Evolutionary conservation across 2,888 invertebrate species (phyloP).

Genomic region (Formica aserva): DNA sequence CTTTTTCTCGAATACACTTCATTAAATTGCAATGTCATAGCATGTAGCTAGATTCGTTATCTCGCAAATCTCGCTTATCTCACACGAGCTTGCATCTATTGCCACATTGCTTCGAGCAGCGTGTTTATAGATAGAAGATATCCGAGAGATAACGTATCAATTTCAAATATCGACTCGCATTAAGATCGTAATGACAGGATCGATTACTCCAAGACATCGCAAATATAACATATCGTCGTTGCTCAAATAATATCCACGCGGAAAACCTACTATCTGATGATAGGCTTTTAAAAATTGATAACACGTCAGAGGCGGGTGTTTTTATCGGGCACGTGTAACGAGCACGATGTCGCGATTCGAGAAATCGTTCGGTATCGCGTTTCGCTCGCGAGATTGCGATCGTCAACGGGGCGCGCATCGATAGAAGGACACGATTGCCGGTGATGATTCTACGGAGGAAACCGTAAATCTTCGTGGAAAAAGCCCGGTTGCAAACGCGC

Average conservation of each 20-base stretch:
- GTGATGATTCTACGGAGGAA: constrained; percentile 15
- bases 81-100: neutral
- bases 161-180: constrained; percentile 39
- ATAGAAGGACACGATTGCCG: constrained; percentile 15
- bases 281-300: constrained; percentile 21
- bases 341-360: constrained; percentile 13
- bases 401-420: neutral
- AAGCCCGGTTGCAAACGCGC: constrained; percentile 39
- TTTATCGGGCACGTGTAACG: constrained; percentile 17
- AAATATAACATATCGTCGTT: constrained; percentile 24
- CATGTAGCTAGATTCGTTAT: constrained; percentile 23
- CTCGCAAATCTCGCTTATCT: constrained; percentile 39
- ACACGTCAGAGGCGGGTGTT: constrained; percentile 13
- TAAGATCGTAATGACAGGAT: constrained; percentile 29
- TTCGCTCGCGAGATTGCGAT: constrained; percentile 40
- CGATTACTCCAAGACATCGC: constrained; percentile 23
- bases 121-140: constrained; percentile 25
- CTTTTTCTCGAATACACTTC: neutral
- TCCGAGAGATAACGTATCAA: constrained; percentile 36
- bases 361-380: constrained; percentile 33
- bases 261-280: constrained; percentile 13
- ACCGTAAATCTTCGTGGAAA: constrained; percentile 48
- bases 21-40: constrained; percentile 13
- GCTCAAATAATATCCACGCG: constrained; percentile 5
- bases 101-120: constrained; percentile 22